These are phyloP conservation scores for Temnothorax rugatulus DNA, from an alignment of 2,888 invertebrate genomes.

Conservation along the genomic window DNA sequence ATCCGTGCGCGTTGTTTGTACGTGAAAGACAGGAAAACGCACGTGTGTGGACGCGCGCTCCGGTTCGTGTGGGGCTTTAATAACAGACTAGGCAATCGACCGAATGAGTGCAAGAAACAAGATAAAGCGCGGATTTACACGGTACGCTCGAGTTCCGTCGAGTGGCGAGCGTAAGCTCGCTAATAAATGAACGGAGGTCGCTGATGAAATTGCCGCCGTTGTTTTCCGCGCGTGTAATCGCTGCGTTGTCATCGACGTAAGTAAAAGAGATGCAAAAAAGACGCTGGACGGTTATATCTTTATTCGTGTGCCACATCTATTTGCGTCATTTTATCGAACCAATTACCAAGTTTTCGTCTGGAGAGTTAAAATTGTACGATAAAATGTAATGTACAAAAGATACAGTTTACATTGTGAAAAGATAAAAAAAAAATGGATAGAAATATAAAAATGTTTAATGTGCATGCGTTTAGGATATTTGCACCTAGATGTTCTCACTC, in stretches of 20 bases:
- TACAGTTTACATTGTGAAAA: neutral
- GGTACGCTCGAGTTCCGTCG: constrained; percentile 4
- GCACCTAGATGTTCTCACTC: neutral
- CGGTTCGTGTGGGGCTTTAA: constrained; percentile 39
- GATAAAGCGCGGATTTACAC: constrained; percentile 48
- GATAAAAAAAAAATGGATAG: neutral
- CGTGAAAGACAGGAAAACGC: constrained; percentile 1
- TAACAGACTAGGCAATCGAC: constrained; percentile 48
- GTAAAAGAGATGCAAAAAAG: neutral
- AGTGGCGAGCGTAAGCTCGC: constrained; percentile 18
- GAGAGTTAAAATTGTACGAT: neutral
- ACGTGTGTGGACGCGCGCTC: neutral
- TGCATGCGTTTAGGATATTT: neutral
- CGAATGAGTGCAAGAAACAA: constrained; percentile 50
- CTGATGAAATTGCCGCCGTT: constrained; percentile 40
- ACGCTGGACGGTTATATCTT: neutral
- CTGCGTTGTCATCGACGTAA: neutral
- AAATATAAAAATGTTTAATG: neutral
- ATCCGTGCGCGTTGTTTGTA: neutral
- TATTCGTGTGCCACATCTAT: neutral
- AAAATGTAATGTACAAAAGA: neutral
- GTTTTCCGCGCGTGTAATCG: neutral
- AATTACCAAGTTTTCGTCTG: neutral
- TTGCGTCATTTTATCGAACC: neutral
- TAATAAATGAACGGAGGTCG: constrained; percentile 19